A percentile compares a stretch with the other conserved stretches of the same genome.
phyloP scores from a whole-genome alignment of 1,140 invertebrate genomes.

The Trichogramma pretiosum region DNA sequence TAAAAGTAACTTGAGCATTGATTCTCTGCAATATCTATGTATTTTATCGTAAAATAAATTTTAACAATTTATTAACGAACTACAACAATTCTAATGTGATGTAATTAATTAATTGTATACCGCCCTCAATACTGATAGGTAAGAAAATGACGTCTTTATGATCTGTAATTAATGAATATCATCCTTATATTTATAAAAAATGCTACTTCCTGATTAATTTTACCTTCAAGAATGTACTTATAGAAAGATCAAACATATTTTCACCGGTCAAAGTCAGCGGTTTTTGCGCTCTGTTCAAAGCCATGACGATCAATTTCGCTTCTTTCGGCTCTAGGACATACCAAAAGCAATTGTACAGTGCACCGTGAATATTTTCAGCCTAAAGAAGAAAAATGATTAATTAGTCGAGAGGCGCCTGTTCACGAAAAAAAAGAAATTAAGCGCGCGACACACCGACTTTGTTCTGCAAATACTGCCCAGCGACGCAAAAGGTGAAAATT shows the following conservation, averaged over 20 bases:
- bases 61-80: too few relatives aligned
- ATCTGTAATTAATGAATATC: constrained; percentile 5
- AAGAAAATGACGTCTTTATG: constrained; percentile 8
- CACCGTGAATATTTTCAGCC: not conserved
- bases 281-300: not conserved
- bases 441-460: not conserved
- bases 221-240: constrained; percentile 2
- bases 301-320: constrained; percentile 1
- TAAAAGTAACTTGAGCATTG: too few relatives aligned
- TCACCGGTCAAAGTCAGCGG: constrained; percentile 6
- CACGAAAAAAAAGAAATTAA: too few relatives aligned
- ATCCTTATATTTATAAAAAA: not conserved
- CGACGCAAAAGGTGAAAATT: constrained; percentile 6
- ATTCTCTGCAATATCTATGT: too few relatives aligned
- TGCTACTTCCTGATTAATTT: too few relatives aligned
- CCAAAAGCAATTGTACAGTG: constrained; percentile 3
- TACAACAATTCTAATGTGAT: too few relatives aligned
- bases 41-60: too few relatives aligned
- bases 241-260: constrained; percentile 2
- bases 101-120: not conserved
- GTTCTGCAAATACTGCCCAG: constrained; percentile 5
- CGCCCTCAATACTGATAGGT: constrained; percentile 7
- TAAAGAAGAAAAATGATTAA: not conserved
- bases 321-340: constrained; percentile 3
- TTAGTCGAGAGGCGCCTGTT: too few relatives aligned